Evolutionary conservation across 2,113 vertebrate genomes (phyloP).

Genomic region (Aegotheles bennettii): DNA sequence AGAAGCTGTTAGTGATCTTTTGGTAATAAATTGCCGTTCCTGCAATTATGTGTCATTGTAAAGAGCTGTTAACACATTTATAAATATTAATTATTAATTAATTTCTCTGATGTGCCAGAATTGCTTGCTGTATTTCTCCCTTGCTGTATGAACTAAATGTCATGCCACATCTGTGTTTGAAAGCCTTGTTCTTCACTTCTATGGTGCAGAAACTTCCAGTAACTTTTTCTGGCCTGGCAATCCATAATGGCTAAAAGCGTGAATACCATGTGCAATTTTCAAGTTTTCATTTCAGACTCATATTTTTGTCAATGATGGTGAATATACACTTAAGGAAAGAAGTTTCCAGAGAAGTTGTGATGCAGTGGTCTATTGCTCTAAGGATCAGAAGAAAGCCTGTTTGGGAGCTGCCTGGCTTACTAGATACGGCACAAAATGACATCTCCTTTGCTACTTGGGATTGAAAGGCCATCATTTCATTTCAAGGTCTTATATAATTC

Average conservation of each 20-base stretch:
- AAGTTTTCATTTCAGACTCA: neutral
- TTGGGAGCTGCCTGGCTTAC: neutral
- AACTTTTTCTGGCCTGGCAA: neutral
- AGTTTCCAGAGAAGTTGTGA: neutral
- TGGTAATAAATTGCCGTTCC: neutral
- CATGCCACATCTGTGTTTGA: neutral
- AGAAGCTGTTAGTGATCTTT: conserved; percentile 34
- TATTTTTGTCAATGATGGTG: neutral
- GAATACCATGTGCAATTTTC: neutral
- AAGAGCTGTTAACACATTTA: conserved; percentile 51
- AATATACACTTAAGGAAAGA: neutral
- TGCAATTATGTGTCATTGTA: neutral
- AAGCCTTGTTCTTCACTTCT: neutral
- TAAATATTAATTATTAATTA: conserved; percentile 45
- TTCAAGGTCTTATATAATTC: neutral
- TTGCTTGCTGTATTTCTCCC: neutral
- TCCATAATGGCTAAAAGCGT: neutral
- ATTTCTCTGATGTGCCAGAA: neutral
- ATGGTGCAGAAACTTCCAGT: neutral
- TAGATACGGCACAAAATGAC: neutral
- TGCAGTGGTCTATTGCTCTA: neutral
- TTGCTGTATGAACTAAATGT: neutral
- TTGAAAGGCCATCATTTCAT: neutral
- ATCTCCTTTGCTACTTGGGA: neutral
- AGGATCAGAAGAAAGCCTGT: neutral